Conservation (phyloP, 2,888 invertebrate genomes). For the Amphipyra tragopoginis region DNA sequence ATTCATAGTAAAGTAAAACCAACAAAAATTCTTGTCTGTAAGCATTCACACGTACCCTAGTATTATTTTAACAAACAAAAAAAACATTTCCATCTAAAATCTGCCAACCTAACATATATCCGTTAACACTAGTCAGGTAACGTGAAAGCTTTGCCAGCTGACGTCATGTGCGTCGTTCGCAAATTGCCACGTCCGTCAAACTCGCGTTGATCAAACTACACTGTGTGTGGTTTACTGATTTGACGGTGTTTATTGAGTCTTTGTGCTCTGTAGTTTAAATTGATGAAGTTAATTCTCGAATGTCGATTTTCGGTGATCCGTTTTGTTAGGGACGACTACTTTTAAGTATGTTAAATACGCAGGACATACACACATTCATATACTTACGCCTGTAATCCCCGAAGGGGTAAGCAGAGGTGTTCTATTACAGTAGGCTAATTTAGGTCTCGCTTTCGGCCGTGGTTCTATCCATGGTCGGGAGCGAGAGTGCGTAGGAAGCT, state of each 20-base stretch:
- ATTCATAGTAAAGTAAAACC: no score
- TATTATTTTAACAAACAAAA: no score
- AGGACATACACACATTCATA: no score
- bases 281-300: constrained; percentile 14
- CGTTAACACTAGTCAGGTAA: constrained; percentile 10
- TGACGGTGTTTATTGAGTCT: constrained; percentile 33
- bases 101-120: background rate
- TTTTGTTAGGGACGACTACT: background rate
- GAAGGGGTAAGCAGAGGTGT: no score
- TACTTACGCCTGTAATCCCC: no score
- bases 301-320: background rate
- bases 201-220: constrained; percentile 43
- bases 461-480: no score
- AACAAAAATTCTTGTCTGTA: no score
- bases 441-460: no score
- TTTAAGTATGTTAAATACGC: background rate
- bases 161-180: constrained; percentile 40
- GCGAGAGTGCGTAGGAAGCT: no score
- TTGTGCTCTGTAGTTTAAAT: constrained; percentile 25
- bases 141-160: constrained; percentile 37
- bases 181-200: constrained; percentile 58
- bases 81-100: background rate
- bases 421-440: no score
- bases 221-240: constrained; percentile 39
- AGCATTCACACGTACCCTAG: no score